Evolutionary conservation across 2,113 vertebrate species (phyloP), one percentile per base, ranked within the genome.

Genomic region (Misgurnus mizolepis): DNA sequence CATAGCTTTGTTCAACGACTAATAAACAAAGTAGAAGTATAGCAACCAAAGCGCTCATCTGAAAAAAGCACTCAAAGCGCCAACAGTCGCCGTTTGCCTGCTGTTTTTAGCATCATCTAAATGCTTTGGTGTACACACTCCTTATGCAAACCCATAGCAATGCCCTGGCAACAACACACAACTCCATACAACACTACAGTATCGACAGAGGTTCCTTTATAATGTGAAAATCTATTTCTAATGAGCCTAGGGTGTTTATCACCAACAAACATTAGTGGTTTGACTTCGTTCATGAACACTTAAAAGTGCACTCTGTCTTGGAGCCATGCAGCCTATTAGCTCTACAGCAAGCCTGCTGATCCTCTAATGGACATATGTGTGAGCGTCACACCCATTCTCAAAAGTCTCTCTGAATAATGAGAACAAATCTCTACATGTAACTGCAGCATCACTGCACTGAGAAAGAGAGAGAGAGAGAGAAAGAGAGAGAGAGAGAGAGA

Each of bases 351-450:
- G n/a, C 39, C 67, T 65, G 88, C 85, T 88, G 85, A 85, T 80
- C 76, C 79, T 86, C 87, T 90, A 91, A 92, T 89, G 85, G 89
- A 86, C 86, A 88, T 91, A 84, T 90, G 88, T 85, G 85, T 85
- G 86, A 85, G 87, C 83, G 86, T 87, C 85, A 87, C 65, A 85
- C 71, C 79, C 84, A 69, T 84, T 84, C 65, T 75, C 64, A 58
- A 75, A 79, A 78, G 65, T 80, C 81, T 50, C 80, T 71, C 27
- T 85, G 67, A 80, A 81, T 89, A 89, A 90, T 87, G 87, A 90
- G 86, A 87, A 87, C 85, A 86, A 85, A 81, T 82, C 73, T 80
- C 74, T 82, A 22, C 12, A 76, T 18, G 22, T 15, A 58, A 4
- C 50, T 43, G 17, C 45, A 45, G 64, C 40, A 58, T 67, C 64